A percentile compares a stretch with the other conserved stretches of the same genome.
Evolutionary conservation across 2,888 invertebrate genomes (phyloP).

Genomic region (Halictus ligatus): DNA sequence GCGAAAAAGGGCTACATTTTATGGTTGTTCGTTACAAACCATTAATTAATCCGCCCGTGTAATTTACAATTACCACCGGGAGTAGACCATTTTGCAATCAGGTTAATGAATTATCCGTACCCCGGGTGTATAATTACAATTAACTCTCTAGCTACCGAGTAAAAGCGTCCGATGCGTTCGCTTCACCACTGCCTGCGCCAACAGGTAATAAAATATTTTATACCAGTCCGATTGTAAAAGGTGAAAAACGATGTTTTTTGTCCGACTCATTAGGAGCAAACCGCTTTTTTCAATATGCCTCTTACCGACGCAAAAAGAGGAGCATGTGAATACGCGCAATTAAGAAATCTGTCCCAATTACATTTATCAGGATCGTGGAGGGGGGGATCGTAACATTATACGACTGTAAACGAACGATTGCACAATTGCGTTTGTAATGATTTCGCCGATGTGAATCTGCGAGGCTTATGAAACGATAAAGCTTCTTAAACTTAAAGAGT

Average conservation of each 20-base stretch:
- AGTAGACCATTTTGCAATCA: neutral
- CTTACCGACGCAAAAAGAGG: neutral
- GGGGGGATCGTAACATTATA: neutral
- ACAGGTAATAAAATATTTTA: neutral
- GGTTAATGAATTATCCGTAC: constrained; percentile 16
- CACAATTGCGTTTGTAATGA: neutral
- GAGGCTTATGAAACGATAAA: neutral
- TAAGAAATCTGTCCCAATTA: neutral
- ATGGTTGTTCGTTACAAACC: neutral
- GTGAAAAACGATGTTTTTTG: neutral
- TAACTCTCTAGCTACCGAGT: constrained; percentile 8
- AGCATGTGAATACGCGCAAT: neutral
- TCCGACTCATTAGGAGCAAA: neutral
- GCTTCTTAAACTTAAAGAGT: neutral
- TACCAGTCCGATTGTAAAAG: neutral
- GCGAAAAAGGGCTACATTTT: constrained; percentile 8
- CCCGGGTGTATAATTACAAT: constrained; percentile 8
- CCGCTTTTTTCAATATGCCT: neutral
- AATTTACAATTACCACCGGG: constrained; percentile 16
- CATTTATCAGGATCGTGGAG: neutral
- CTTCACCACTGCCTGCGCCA: neutral
- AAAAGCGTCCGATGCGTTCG: neutral
- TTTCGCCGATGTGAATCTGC: neutral
- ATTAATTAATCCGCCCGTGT: constrained; percentile 14
- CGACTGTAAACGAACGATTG: neutral